Percentiles rank a stretch among this genome's conserved stretches.
Evolutionary conservation across 92 coral and sea anemone species (phyloP).

Genomic region (Zoanthus sociatus): DNA sequence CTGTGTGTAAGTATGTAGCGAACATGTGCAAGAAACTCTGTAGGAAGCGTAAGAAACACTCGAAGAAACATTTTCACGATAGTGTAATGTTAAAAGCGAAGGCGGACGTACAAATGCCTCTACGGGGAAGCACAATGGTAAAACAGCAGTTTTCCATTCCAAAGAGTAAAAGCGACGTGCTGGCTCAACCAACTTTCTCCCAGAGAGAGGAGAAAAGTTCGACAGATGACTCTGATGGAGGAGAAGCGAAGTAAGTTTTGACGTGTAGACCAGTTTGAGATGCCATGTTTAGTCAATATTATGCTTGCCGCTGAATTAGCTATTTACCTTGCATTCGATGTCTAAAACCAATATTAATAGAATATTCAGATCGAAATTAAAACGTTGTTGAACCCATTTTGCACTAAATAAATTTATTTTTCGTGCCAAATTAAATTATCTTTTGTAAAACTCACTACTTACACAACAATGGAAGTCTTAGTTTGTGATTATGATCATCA

Average conservation of each 20-base stretch:
- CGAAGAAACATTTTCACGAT: slow-evolving; percentile 32
- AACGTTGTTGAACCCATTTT: too few relatives aligned
- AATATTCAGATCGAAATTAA: too few relatives aligned
- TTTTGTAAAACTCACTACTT: too few relatives aligned
- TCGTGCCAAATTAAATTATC: too few relatives aligned
- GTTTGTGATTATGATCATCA: too few relatives aligned
- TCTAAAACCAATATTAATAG: too few relatives aligned
- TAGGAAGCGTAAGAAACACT: slow-evolving; percentile 44
- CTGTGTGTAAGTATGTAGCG: slow-evolving; percentile 74
- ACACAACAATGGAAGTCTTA: too few relatives aligned
- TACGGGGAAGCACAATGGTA: slow-evolving; percentile 24
- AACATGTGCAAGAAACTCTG: slow-evolving; percentile 74
- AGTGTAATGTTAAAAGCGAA: slow-evolving; percentile 7
- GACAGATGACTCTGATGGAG: slow-evolving; percentile 53
- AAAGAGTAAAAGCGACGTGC: slow-evolving; percentile 65
- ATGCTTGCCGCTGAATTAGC: neutral
- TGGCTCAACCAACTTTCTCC: slow-evolving; percentile 76
- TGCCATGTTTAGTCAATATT: neutral
- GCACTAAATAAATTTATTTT: too few relatives aligned
- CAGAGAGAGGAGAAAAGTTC: slow-evolving; percentile 65
- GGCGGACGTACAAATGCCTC: neutral
- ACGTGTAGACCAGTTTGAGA: neutral
- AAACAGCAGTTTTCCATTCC: slow-evolving; percentile 82
- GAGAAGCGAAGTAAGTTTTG: slow-evolving; percentile 71
- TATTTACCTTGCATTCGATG: too few relatives aligned